Conservation (phyloP, 2,797 vertebrate species). For the Pogonophryne albipinna region DNA sequence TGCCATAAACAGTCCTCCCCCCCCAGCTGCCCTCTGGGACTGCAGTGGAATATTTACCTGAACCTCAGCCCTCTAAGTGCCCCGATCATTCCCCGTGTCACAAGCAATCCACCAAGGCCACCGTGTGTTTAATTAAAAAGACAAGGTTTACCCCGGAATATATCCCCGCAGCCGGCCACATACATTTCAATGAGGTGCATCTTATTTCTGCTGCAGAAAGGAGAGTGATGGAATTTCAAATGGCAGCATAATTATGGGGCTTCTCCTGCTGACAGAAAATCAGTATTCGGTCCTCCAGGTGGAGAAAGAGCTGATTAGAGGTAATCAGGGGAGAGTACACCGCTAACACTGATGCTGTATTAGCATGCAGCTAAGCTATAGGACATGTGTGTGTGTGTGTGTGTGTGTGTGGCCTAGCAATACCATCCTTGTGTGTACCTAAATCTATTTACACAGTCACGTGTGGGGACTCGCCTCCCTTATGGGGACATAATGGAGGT, state of each 20-base stretch:
- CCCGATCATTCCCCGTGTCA: conserved; percentile 82
- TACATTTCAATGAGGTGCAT: conserved; percentile 84
- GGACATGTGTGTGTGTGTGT: too few species aligned
- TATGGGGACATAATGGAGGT: too few species aligned
- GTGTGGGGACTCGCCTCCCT: too few species aligned
- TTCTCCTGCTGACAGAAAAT: conserved; percentile 84
- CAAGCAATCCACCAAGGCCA: conserved; percentile 82
- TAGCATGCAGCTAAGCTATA: too few species aligned
- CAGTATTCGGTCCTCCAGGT: conserved; percentile 81
- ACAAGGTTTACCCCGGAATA: conserved; percentile 78
- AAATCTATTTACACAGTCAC: too few species aligned
- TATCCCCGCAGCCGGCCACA: conserved; percentile 75
- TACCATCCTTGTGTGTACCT: too few species aligned
- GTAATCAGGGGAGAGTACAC: conserved; percentile 78
- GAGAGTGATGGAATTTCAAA: conserved; percentile 83
- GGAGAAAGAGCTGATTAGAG: conserved; percentile 82
- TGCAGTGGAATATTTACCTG: conserved; percentile 77
- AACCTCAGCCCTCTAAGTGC: conserved; percentile 79
- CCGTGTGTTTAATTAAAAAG: conserved; percentile 85
- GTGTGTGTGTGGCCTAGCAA: too few species aligned
- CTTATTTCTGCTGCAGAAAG: conserved; percentile 67
- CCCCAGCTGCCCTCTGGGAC: conserved; percentile 64
- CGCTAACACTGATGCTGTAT: conserved; percentile 63
- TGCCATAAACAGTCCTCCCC: conserved; percentile 64
- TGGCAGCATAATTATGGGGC: conserved; percentile 84